Evolutionary conservation across 2,113 vertebrate species (phyloP).

Genomic region (Protobothrops flavoviridis): DNA sequence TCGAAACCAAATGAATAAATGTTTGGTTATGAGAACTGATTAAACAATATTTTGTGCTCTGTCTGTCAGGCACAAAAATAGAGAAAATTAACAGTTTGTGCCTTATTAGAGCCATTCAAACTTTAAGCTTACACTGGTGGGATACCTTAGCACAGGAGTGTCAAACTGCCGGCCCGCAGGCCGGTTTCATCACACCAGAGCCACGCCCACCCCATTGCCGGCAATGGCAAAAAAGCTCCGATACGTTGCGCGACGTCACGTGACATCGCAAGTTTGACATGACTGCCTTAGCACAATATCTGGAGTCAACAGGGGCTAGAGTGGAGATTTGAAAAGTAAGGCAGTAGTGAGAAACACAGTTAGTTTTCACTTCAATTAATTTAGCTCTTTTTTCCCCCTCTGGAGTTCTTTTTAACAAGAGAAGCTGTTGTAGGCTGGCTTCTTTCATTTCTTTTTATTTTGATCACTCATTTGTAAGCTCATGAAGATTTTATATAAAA

Average conservation of each 20-base stretch:
- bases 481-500: not conserved
- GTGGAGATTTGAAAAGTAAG: slow-evolving; percentile 31
- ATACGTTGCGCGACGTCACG: too few species aligned
- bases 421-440: not conserved
- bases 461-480: not conserved
- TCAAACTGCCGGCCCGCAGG: too few species aligned
- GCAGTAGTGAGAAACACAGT: slow-evolving; percentile 8
- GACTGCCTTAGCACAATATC: slow-evolving; percentile 23
- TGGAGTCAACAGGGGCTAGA: not conserved
- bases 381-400: not conserved
- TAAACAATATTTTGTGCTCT: slow-evolving; percentile 7
- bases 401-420: not conserved
- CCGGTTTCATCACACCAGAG: too few species aligned
- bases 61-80: not conserved
- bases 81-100: slow-evolving; percentile 14
- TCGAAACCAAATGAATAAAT: slow-evolving; percentile 1
- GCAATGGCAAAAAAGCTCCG: too few species aligned
- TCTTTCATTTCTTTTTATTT: not conserved
- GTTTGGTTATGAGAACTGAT: not conserved
- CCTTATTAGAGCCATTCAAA: not conserved
- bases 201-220: too few species aligned
- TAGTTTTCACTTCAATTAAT: not conserved
- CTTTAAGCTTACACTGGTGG: slow-evolving; percentile 14
- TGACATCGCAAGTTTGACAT: too few species aligned
- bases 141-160: slow-evolving; percentile 30